Percentiles rank a stretch among this genome's conserved stretches.
These are phyloP conservation scores for Aricia agestis DNA, from an alignment of 1,140 invertebrate species.

Conservation along the genomic window DNA sequence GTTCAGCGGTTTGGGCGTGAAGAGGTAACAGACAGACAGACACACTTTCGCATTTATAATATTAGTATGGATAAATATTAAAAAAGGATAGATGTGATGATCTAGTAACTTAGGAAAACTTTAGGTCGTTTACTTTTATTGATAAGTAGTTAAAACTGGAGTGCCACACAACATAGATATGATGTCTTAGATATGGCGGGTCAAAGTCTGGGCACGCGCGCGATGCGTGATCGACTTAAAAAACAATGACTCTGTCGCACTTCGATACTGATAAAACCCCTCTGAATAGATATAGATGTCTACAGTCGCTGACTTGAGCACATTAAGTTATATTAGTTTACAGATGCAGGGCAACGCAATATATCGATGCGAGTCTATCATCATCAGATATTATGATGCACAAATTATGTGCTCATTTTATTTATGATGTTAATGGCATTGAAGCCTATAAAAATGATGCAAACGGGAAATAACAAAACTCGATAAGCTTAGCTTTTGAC, in stretches of 20 bases:
- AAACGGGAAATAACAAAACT: background rate
- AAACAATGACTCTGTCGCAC: background rate
- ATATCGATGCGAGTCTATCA: no score
- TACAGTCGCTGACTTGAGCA: background rate
- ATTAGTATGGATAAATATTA: no score
- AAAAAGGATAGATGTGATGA: no score
- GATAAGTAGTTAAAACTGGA: background rate
- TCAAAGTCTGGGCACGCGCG: background rate
- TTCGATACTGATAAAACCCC: background rate
- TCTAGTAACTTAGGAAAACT: background rate
- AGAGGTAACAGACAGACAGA: no score
- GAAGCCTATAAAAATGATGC: no score
- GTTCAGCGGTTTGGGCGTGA: no score
- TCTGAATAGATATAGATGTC: background rate
- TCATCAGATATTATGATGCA: no score
- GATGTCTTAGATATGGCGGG: background rate
- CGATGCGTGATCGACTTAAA: background rate
- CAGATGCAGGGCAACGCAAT: no score
- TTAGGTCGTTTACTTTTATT: background rate
- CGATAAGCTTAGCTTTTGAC: background rate
- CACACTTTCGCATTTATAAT: no score
- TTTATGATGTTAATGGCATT: no score
- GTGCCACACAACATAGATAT: background rate
- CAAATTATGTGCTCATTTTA: no score
- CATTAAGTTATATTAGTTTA: no score